Evolutionary conservation across 2,888 invertebrate species (phyloP).

Genomic region (Xanthia togata): DNA sequence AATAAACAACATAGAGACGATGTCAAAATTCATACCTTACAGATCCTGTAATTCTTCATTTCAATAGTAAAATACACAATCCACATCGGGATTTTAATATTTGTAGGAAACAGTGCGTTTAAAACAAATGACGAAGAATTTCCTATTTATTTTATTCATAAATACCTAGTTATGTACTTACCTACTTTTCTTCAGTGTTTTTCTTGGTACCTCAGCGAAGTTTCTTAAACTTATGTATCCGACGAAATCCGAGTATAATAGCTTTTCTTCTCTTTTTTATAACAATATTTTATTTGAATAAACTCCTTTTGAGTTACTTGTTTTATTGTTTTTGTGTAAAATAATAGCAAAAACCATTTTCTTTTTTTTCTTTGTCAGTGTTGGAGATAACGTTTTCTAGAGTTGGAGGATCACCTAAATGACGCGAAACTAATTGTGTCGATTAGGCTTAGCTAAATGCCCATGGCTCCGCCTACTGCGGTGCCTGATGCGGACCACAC

Average conservation of each 20-base stretch:
- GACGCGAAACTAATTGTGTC: too few relatives aligned
- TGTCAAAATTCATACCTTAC: background rate
- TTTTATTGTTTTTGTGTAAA: background rate
- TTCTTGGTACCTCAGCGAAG: constrained; percentile 2
- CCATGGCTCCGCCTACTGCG: too few relatives aligned
- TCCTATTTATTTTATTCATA: background rate
- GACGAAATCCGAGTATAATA: too few relatives aligned
- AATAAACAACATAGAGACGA: background rate
- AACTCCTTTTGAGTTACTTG: background rate
- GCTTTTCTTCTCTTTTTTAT: constrained; percentile 15
- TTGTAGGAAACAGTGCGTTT: background rate
- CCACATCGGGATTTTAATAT: background rate
- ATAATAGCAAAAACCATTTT: background rate
- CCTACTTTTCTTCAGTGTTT: too few relatives aligned
- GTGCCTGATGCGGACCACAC: too few relatives aligned
- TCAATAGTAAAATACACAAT: constrained; percentile 1
- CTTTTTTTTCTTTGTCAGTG: background rate
- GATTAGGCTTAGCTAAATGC: background rate
- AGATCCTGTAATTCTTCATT: background rate
- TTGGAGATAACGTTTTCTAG: background rate
- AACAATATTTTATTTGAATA: constrained; percentile 15
- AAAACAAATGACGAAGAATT: background rate
- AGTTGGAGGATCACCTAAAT: background rate
- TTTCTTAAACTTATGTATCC: constrained; percentile 26
- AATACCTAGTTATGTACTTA: background rate